phyloP scores from a whole-genome alignment of 1,140 invertebrate species.

The Saccostrea echinata region DNA sequence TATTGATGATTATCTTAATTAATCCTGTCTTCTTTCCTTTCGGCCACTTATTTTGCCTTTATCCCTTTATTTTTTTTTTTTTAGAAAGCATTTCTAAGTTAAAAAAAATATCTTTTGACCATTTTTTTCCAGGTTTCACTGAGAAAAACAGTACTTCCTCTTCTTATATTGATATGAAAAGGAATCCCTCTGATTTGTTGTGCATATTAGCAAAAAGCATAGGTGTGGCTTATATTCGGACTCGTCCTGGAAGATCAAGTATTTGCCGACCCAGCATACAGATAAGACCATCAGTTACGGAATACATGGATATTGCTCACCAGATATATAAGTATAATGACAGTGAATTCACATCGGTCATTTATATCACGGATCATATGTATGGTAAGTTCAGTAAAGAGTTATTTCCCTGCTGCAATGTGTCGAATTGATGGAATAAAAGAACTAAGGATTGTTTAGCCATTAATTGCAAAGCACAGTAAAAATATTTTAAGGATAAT shows the following conservation, averaged over 20 bases:
- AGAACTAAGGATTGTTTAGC: neutral
- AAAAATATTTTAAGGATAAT: neutral
- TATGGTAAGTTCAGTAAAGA: constrained; percentile 1
- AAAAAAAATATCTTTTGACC: too few species aligned
- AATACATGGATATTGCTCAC: constrained; percentile 38
- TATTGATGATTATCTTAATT: too few species aligned
- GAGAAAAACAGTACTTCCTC: constrained; percentile 4
- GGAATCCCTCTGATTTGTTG: neutral
- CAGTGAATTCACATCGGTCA: neutral
- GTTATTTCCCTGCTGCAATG: neutral
- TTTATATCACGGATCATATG: neutral
- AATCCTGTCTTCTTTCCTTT: too few species aligned
- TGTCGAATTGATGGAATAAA: neutral
- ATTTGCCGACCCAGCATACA: neutral
- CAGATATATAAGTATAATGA: constrained; percentile 22
- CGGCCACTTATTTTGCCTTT: too few species aligned
- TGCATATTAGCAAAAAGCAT: constrained; percentile 9
- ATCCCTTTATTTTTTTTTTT: too few species aligned
- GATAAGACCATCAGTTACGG: constrained; percentile 27
- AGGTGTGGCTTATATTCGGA: constrained; percentile 3
- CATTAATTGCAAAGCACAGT: neutral
- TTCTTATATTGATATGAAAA: constrained; percentile 33
- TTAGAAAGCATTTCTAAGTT: too few species aligned
- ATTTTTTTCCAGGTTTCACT: constrained; percentile 8
- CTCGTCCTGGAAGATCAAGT: neutral